Evolutionary conservation across 2,797 vertebrate genomes (phyloP).

Genomic region (Crocodylus rhombifer): DNA sequence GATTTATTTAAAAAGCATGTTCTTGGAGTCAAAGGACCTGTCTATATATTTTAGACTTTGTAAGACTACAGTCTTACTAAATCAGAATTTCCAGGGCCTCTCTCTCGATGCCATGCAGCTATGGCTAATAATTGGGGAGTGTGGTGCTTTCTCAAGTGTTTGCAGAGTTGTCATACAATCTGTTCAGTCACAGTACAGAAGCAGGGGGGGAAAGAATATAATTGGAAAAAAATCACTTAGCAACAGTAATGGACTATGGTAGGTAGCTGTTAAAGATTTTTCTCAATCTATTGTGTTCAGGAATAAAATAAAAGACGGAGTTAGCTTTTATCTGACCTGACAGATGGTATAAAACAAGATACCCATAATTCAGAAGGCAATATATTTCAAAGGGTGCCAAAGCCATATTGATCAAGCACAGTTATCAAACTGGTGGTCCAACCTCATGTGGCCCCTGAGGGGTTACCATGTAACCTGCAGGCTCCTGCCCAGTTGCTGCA

Average conservation of each 20-base stretch:
- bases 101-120: neutral
- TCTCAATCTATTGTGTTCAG: constrained; percentile 57
- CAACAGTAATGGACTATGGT: neutral
- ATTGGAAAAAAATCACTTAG: constrained; percentile 22
- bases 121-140: constrained; percentile 7
- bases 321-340: constrained; percentile 64
- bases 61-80: neutral
- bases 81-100: neutral
- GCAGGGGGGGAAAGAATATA: neutral
- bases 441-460: too few species aligned
- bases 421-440: too few species aligned
- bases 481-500: too few species aligned
- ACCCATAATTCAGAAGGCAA: constrained; percentile 54
- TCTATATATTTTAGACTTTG: constrained; percentile 3
- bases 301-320: constrained; percentile 64
- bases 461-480: too few species aligned
- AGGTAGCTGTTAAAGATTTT: constrained; percentile 35
- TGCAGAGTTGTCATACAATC: constrained; percentile 31
- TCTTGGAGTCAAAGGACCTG: neutral
- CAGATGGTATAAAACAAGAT: constrained; percentile 39
- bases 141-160: neutral
- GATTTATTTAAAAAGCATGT: neutral
- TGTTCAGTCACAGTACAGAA: constrained; percentile 4
- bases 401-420: constrained; percentile 35
- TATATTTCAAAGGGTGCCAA: constrained; percentile 56